Evolutionary conservation across 2,888 invertebrate genomes (phyloP).

Genomic region (Pyrrhosoma nymphula): DNA sequence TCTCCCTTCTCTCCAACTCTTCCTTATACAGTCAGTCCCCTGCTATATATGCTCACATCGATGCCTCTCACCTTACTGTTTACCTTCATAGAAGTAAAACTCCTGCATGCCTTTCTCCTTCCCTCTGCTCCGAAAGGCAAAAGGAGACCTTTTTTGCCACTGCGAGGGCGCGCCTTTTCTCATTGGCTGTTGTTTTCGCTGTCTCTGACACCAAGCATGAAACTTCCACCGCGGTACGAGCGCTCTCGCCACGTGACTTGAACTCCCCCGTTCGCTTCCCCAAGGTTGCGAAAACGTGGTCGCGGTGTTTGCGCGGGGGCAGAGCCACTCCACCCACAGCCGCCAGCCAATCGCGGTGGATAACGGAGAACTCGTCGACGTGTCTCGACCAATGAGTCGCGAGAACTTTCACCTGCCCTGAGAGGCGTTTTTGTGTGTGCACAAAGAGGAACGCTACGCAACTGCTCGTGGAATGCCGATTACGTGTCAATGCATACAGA

Average conservation of each 20-base stretch:
- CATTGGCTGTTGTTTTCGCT: neutral
- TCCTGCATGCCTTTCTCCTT: neutral
- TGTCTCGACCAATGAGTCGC: slow-evolving; percentile 18
- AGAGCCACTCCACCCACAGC: slow-evolving; percentile 42
- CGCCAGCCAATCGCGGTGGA: slow-evolving; percentile 31
- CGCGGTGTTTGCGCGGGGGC: slow-evolving; percentile 7
- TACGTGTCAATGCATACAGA: neutral
- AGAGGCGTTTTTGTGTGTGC: slow-evolving; percentile 28
- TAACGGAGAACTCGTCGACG: slow-evolving; percentile 56
- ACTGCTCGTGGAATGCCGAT: neutral
- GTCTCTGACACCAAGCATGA: neutral
- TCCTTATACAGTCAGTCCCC: neutral
- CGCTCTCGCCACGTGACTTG: slow-evolving; percentile 23
- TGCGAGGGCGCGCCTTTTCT: neutral
- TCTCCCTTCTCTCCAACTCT: neutral
- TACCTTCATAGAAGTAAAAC: neutral
- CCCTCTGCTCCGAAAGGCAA: neutral
- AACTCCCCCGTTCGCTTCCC: neutral
- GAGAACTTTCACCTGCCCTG: slow-evolving; percentile 46
- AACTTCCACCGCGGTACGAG: neutral
- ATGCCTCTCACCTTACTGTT: neutral
- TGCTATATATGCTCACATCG: neutral
- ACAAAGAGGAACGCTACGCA: slow-evolving; percentile 2
- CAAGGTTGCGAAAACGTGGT: slow-evolving; percentile 57
- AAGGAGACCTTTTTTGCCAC: neutral